A percentile compares a stretch with the other conserved stretches of the same genome.
phyloP scores from a whole-genome alignment of 2,888 invertebrate genomes.

The Coenonympha glycerion region DNA sequence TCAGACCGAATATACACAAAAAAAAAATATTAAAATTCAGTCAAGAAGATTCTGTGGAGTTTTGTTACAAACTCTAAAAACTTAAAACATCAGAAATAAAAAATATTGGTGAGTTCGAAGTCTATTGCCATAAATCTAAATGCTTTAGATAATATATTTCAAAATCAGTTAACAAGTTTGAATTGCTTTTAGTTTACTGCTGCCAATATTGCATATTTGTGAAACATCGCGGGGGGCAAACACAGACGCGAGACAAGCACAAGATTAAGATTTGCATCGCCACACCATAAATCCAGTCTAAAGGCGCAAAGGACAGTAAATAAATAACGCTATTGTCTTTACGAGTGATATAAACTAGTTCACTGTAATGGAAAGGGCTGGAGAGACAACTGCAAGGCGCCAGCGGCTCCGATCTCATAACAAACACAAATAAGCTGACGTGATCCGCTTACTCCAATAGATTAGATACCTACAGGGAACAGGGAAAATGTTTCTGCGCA shows the following conservation, averaged over 20 bases:
- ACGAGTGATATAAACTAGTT: constrained; percentile 14
- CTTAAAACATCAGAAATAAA: too few species aligned
- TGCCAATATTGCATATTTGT: neutral
- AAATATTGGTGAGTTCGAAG: too few species aligned
- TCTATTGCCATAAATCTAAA: too few species aligned
- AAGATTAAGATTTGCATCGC: constrained; percentile 10
- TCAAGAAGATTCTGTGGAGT: too few species aligned
- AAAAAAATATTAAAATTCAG: too few species aligned
- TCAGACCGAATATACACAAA: too few species aligned
- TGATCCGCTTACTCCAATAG: constrained; percentile 71
- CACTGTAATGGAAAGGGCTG: constrained; percentile 13
- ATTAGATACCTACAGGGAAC: constrained; percentile 45
- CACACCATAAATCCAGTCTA: constrained; percentile 9
- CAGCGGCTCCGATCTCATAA: constrained; percentile 65
- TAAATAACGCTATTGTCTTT: constrained; percentile 15
- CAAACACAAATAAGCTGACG: constrained; percentile 73
- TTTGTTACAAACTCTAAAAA: too few species aligned
- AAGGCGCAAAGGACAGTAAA: constrained; percentile 11
- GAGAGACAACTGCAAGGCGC: constrained; percentile 50
- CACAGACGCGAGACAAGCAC: constrained; percentile 2
- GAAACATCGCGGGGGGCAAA: constrained; percentile 4
- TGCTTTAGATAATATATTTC: too few species aligned
- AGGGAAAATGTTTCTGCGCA: constrained; percentile 32
- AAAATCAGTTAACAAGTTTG: neutral
- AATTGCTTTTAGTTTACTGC: neutral